Evolutionary conservation across 1,140 invertebrate genomes (phyloP), one percentile per base, ranked within the genome.

Genomic region (Halictus rubicundus): DNA sequence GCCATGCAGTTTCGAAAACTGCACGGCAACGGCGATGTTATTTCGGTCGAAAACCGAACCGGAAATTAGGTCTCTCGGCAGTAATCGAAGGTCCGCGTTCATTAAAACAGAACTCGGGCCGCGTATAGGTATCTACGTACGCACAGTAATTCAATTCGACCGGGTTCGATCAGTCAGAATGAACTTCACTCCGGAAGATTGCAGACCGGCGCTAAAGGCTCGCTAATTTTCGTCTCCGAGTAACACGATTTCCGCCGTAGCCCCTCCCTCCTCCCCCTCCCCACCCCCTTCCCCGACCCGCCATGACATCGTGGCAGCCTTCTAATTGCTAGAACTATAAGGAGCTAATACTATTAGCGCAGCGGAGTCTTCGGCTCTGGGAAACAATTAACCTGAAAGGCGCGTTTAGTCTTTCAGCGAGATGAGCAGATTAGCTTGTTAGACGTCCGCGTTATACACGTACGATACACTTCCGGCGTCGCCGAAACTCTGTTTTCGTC

Each of bases 311-410:
- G 65, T 42, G 75, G 69, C 57, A 60, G 70, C 23, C 68, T 66
- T 73, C 76, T 87, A 87, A 87, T 80, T 79, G 73, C 71, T 52
- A 60, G 57, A 60, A 68, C 82, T 84, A 80, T 82, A 84, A 87
- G 75, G 72, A 87, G 64, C 32, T 87, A 86, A 87, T 82, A 74
- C 63, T 73, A 84, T 87, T 87, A 87, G 69, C 76, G 19, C 66
- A 61, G 46, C 66, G 42, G 59, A 66, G 65, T 37, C 37, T 32
- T 61, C 59, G 72, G 77, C 49, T 23, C 71, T 12, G 46, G 65
- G 72, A 84, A 87, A 87, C 85, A 87, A 87, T 87, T 87, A 84
- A 86, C 72, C 75, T 84, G 83, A 85, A 82, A 87, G 86, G 71
- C 59, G 70, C 63, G 79, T 74, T 76, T 72, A 84, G 83, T 87